phyloP scores from a whole-genome alignment of 2,113 vertebrate genomes.

The Bagarius yarrelli region DNA sequence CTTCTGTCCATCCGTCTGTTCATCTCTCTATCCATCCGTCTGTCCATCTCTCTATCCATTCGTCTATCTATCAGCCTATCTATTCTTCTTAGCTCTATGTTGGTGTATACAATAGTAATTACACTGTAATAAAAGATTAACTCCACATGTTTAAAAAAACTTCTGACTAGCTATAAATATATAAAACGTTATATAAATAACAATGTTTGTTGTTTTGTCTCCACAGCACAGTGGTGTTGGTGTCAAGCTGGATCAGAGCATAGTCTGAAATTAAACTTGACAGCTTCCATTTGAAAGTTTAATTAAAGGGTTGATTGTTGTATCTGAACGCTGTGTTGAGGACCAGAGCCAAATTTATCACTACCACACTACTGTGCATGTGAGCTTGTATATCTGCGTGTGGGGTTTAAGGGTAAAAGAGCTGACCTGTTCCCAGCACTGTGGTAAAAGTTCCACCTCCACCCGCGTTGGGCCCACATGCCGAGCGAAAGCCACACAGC shows the following conservation, averaged over 20 bases:
- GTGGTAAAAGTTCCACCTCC: slow-evolving; percentile 94
- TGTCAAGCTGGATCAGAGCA: neutral
- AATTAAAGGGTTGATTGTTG: slow-evolving; percentile 17
- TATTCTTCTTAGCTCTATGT: no score
- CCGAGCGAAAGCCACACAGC: slow-evolving; percentile 94
- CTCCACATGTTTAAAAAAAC: neutral
- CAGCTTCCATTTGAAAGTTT: neutral
- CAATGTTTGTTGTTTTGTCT: neutral
- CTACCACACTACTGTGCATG: neutral
- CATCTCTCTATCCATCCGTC: no score
- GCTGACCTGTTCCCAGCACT: slow-evolving; percentile 97
- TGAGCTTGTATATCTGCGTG: neutral
- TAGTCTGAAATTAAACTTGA: neutral
- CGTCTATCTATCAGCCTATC: no score
- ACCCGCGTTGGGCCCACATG: slow-evolving; percentile 96
- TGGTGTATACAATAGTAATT: no score
- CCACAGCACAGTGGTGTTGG: neutral
- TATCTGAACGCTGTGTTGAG: neutral
- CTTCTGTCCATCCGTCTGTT: no score
- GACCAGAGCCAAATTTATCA: neutral
- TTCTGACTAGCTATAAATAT: neutral
- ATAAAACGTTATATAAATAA: neutral
- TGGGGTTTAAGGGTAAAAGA: neutral
- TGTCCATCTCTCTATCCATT: no score
- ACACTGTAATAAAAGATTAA: no score